Conservation (phyloP, 2,797 vertebrate genomes). For the Neomorphus geoffroyi region DNA sequence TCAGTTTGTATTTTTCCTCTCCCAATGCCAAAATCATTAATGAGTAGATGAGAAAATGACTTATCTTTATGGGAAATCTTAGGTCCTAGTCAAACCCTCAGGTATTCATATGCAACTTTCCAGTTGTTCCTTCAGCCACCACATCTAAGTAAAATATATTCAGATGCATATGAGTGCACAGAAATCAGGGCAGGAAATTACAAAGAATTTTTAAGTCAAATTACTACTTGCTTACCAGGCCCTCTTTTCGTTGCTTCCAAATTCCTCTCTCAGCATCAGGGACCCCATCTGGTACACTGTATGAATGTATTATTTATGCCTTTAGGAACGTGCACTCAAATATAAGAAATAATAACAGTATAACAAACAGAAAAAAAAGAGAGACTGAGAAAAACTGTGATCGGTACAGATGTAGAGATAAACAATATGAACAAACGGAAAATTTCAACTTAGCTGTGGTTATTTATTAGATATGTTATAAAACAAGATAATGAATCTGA, state of each 20-base stretch:
- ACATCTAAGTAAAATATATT: not conserved
- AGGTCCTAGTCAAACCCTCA: not conserved
- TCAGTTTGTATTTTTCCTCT: not conserved
- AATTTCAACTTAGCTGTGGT: not conserved
- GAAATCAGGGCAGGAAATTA: not conserved
- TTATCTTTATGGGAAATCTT: not conserved
- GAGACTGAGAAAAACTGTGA: not conserved
- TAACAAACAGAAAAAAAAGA: not conserved
- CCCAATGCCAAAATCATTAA: not conserved
- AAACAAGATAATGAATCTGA: conserved; percentile 12
- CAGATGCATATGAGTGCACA: not conserved
- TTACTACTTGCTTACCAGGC: not conserved
- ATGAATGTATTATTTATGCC: not conserved
- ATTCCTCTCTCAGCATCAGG: not conserved
- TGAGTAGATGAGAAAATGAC: not conserved
- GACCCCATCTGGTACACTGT: not conserved
- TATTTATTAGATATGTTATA: conserved; percentile 17
- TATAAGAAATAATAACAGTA: not conserved
- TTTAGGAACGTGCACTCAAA: not conserved
- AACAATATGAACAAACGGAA: not conserved
- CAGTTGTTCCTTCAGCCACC: not conserved
- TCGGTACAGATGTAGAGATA: not conserved
- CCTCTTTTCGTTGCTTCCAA: not conserved
- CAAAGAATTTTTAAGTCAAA: not conserved
- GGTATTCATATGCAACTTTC: not conserved